Conservation (phyloP, 2,797 vertebrate genomes). For the Neomorphus geoffroyi region DNA sequence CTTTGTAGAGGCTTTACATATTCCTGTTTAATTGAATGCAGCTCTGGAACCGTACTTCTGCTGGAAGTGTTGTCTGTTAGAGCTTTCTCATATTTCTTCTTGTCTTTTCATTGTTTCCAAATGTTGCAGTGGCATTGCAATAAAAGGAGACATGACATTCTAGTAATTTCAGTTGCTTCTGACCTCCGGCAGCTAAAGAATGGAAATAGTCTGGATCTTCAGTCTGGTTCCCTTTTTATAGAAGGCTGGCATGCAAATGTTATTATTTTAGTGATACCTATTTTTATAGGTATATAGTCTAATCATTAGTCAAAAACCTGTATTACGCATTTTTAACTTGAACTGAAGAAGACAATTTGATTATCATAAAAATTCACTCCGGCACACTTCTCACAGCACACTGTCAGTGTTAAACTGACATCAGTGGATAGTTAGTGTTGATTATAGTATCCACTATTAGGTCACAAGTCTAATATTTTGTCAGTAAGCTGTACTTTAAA, state of each 20-base stretch:
- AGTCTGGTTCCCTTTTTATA: background rate
- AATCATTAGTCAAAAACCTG: background rate
- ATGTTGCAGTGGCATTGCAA: conserved; percentile 43
- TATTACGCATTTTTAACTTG: background rate
- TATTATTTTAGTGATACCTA: background rate
- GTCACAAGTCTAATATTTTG: background rate
- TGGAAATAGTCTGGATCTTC: background rate
- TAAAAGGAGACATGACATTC: conserved; percentile 40
- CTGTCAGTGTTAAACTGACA: background rate
- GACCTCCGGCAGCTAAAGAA: conserved; percentile 21
- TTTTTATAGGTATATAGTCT: background rate
- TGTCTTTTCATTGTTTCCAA: conserved; percentile 60
- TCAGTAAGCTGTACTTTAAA: background rate
- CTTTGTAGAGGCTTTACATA: background rate
- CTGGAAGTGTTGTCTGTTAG: conserved; percentile 8
- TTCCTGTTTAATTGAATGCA: conserved; percentile 20
- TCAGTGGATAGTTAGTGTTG: background rate
- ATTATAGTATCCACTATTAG: background rate
- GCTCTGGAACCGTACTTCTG: conserved; percentile 23
- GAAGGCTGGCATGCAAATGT: background rate
- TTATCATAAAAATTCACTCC: background rate
- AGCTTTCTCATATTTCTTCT: conserved; percentile 53
- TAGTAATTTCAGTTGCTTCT: conserved; percentile 12
- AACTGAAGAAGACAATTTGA: background rate
- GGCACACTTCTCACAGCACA: background rate